A percentile compares a stretch with the other conserved stretches of the same genome.
Conservation (phyloP, 2,113 vertebrate genomes). For the Perccottus glenii region DNA sequence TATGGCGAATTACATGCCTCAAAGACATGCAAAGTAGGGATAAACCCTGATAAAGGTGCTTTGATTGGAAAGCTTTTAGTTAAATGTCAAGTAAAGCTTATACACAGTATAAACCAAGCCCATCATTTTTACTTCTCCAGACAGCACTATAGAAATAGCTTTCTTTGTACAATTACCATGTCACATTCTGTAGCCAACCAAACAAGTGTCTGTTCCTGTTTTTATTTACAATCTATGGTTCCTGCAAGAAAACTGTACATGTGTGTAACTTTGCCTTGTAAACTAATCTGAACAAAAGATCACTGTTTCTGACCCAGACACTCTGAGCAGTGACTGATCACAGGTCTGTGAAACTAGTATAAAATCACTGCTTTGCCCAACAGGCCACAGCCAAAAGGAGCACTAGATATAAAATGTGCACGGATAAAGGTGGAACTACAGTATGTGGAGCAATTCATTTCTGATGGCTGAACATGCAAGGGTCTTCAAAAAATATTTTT, state of each 20-base stretch:
- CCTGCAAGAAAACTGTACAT: too few species aligned
- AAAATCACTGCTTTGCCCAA: slow-evolving; percentile 2
- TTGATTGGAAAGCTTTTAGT: slow-evolving; percentile 19
- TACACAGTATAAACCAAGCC: slow-evolving; percentile 15
- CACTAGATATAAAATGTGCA: not conserved
- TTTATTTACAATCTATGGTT: too few species aligned
- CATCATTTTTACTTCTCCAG: slow-evolving; percentile 10
- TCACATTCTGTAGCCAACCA: not conserved
- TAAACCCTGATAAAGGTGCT: slow-evolving; percentile 26
- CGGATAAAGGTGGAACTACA: not conserved
- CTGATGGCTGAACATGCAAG: not conserved
- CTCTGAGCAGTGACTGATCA: slow-evolving; percentile 3
- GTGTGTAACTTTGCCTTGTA: too few species aligned
- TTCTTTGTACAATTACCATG: not conserved
- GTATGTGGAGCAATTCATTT: not conserved
- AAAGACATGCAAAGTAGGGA: slow-evolving; percentile 29
- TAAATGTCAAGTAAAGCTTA: slow-evolving; percentile 41
- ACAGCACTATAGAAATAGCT: slow-evolving; percentile 7
- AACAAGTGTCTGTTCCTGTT: too few species aligned
- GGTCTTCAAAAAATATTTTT: not conserved
- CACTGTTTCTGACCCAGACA: slow-evolving; percentile 1
- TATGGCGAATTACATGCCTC: slow-evolving; percentile 2
- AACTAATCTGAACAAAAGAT: slow-evolving; percentile 4
- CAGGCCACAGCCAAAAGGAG: not conserved
- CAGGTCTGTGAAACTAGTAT: not conserved